Evolutionary conservation across 1,140 invertebrate genomes (phyloP).

Genomic region (Diploscapter pachys): DNA sequence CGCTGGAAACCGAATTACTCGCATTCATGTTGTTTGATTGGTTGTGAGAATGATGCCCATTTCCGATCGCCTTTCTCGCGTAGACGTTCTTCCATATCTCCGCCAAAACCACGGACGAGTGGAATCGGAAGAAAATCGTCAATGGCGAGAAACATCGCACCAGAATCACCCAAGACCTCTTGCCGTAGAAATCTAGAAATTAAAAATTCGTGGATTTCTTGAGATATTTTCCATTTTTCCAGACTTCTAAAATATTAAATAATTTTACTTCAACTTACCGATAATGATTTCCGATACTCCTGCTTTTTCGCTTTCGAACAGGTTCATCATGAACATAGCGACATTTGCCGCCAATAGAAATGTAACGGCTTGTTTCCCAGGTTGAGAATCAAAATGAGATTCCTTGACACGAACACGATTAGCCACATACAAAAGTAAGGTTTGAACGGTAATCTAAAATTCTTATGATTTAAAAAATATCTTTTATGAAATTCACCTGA

Average conservation of each 20-base stretch:
- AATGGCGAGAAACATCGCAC: constrained; percentile 51
- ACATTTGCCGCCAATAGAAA: constrained; percentile 52
- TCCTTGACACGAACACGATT: constrained; percentile 45
- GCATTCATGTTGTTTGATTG: too few relatives aligned
- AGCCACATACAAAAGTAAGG: constrained; percentile 54
- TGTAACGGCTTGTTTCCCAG: constrained; percentile 50
- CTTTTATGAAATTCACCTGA: constrained; percentile 42
- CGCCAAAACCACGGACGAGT: constrained; percentile 56
- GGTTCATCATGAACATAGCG: constrained; percentile 58
- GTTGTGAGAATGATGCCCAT: too few relatives aligned
- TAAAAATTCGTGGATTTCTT: background rate
- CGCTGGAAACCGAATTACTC: too few relatives aligned
- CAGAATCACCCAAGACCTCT: constrained; percentile 54
- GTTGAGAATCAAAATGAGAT: constrained; percentile 39
- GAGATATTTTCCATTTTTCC: too few relatives aligned
- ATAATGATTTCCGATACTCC: constrained; percentile 49
- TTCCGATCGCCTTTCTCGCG: constrained; percentile 16
- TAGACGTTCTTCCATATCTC: constrained; percentile 58
- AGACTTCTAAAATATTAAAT: too few relatives aligned
- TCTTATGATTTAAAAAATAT: background rate
- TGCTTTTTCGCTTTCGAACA: constrained; percentile 55
- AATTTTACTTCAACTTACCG: background rate
- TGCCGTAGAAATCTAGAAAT: constrained; percentile 53
- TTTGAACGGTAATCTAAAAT: constrained; percentile 51
- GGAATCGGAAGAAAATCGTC: constrained; percentile 58